Evolutionary conservation across 2,113 vertebrate genomes (phyloP), one percentile per base, ranked within the genome.

Genomic region (Hyla sarda): DNA sequence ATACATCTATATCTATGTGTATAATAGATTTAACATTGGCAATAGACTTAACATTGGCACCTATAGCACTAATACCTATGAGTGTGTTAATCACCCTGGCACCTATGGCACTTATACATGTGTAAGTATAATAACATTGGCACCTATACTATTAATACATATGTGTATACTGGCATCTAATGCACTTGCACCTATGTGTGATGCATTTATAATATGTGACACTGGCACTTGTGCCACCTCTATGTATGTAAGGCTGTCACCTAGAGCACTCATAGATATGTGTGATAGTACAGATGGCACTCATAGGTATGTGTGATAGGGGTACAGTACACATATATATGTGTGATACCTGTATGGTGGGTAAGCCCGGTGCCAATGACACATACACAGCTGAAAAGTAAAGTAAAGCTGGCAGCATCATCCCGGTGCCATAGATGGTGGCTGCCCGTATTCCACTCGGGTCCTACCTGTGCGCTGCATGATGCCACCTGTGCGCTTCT

Each of bases 391-490:
- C 56, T 1, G 56, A 17, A 21, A 71, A 71, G 67, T 71, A 71
- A 71, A 71, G 62, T 65, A 16, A 23, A n/a, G 30, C 50, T 37
- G 30, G n/a, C 23, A 9, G 30, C 47, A 32, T 23, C n/a, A n/a
- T n/a, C n/a, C n/a, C n/a, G n/a, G 34, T 65, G 32, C 32, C n/a
- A 47, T 81, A 23, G 12, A 82, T 1, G 2, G 58, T 13, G 2
- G 1, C 32, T 19, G 23, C 30, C 69, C 48, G 12, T 25, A 9
- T 56, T 1, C 32, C 45, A 14, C 30, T 1, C 2, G 25, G 77
- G 50, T 82, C 86, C 47, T 87, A 82, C 86, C 80, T 83, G 86
- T 41, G 74, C 81, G 80, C 74, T 58, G 86, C 86, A 87, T 87
- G 80, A 75, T 87, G 82, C 34, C 86, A 87, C 86, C 82, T 87